Conservation (phyloP, 2,797 vertebrate species). For the Gobio occitaniae region DNA sequence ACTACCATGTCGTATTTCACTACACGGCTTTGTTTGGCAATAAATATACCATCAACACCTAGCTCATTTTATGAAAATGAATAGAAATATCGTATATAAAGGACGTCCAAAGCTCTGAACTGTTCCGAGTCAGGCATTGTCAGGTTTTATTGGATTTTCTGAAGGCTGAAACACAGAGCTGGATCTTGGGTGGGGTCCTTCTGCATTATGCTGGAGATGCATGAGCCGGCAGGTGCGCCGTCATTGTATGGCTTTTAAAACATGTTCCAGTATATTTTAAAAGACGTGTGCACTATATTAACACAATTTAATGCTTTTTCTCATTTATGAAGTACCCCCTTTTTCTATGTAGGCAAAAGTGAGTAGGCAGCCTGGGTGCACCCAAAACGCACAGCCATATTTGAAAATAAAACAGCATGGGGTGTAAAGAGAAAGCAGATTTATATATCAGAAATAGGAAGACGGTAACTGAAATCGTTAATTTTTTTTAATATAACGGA, state of each 20-base stretch:
- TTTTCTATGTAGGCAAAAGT: background rate
- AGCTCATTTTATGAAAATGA: background rate
- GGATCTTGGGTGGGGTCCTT: slow-evolving; percentile 85
- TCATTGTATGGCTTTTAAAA: slow-evolving; percentile 19
- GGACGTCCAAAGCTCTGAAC: background rate
- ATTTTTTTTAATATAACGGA: background rate
- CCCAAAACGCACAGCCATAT: slow-evolving; percentile 20
- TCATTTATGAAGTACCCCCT: background rate
- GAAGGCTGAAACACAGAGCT: slow-evolving; percentile 62
- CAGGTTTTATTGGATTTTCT: slow-evolving; percentile 56
- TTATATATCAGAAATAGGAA: background rate
- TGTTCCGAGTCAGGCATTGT: slow-evolving; percentile 29
- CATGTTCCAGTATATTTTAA: background rate
- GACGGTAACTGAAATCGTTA: background rate
- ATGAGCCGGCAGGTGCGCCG: slow-evolving; percentile 77
- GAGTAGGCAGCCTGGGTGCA: background rate
- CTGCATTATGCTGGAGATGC: slow-evolving; percentile 83
- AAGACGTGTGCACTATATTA: background rate
- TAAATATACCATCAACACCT: slow-evolving; percentile 7
- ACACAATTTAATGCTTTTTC: slow-evolving; percentile 1
- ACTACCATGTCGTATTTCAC: background rate
- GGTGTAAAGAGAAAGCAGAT: background rate
- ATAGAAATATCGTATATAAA: background rate
- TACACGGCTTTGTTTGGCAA: background rate
- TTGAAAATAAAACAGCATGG: slow-evolving; percentile 25